Base-by-base conservation (phyloP, 2,797 vertebrate genomes). In the Loriculus beryllinus region DNA sequence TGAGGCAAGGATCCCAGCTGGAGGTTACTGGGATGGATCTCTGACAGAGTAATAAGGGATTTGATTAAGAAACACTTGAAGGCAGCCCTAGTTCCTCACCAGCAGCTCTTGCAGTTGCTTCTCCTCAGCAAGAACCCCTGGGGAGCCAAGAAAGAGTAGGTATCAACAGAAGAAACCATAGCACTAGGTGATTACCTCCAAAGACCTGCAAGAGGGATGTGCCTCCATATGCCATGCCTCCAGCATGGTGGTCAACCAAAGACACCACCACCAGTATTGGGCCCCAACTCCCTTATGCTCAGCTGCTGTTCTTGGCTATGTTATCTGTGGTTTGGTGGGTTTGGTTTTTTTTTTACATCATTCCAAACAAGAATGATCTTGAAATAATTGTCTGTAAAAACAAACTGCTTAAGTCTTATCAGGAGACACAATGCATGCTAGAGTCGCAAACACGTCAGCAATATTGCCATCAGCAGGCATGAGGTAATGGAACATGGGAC, bases 311-410 rank as follows among this genome's bases (percentile, higher is more conserved):
- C 56, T 22, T 14, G 45, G 17, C 17, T 82, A 17, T 17, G 19
- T 12, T 42, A 25, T 5, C 17, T 0, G 0, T 3, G 9, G 0
- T 67, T 37, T 37, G 4, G 8, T 33, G n/a, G 6, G 10, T 2
- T 21, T 13, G 4, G 7, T 10, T 19, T 47, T 47, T 56, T 57
- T 57, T 35, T 57, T 39, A 20, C 7, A 2, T 51, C 37, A 79
- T 47, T 82, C 57, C 37, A 64, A 64, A 57, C 9, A 19, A 51
- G 48, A 48, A 68, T 7, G 28, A 56, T 9, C 67, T 59, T 12
- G 1, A 81, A 84, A 79, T 29, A 88, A 47, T 0, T 43, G 6
- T 10, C 48, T 43, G 11, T 39, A 45, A 76, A 81, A 83, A 14
- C 20, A 17, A 76, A 33, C 17, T 68, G 35, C 33, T 60, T 37